Evolutionary conservation across 2,113 vertebrate species (phyloP).

Genomic region (Centropristis striata): DNA sequence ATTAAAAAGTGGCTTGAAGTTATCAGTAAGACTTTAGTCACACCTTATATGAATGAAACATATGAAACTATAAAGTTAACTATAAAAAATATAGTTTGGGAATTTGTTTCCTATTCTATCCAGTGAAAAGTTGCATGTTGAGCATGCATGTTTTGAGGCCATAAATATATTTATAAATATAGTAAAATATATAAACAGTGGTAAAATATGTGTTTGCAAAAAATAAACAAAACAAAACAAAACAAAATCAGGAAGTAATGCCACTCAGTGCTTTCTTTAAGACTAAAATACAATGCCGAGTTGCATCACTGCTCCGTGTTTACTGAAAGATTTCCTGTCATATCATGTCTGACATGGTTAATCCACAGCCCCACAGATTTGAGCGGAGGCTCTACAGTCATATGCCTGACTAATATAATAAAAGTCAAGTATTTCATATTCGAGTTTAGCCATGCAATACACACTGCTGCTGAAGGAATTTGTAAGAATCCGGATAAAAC

Average conservation of each 20-base stretch:
- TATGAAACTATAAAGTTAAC: no score
- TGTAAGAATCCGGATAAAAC: conserved; percentile 23
- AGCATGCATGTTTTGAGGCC: no score
- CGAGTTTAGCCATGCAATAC: conserved; percentile 1
- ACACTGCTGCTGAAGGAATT: not conserved
- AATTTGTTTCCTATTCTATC: no score
- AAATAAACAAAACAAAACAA: no score
- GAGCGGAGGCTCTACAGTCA: conserved; percentile 6
- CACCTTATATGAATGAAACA: no score
- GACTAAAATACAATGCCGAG: conserved; percentile 4
- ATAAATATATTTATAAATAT: no score
- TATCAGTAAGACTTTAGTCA: no score
- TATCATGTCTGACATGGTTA: conserved; percentile 31
- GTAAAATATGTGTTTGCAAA: conserved; percentile 1
- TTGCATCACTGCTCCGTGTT: conserved; percentile 23
- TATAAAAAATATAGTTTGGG: no score
- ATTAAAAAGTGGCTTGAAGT: conserved; percentile 1
- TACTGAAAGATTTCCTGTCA: conserved; percentile 22
- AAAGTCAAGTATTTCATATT: conserved; percentile 19
- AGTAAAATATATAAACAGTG: no score
- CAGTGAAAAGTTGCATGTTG: no score
- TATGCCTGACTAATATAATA: conserved; percentile 16
- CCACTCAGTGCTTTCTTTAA: conserved; percentile 18
- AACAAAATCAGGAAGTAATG: no score
- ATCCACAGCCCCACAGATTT: conserved; percentile 21